A percentile compares a stretch with the other conserved stretches of the same genome.
Conservation (phyloP, 2,888 invertebrate genomes). For the Mesochorus sp. region DNA sequence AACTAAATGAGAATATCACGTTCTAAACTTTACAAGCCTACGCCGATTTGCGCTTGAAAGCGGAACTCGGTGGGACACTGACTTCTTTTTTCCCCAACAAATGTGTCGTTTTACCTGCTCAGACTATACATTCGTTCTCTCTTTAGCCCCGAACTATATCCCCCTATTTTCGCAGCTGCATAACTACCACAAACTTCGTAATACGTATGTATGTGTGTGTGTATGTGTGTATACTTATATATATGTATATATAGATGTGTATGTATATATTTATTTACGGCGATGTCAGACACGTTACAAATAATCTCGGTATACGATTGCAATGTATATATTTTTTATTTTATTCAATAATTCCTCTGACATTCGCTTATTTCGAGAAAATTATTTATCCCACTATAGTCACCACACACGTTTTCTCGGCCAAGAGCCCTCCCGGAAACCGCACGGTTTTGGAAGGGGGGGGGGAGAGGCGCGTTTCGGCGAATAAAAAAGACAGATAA, state of each 20-base stretch:
- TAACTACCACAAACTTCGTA: conserved; percentile 37
- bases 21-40: conserved; percentile 64
- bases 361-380: conserved; percentile 39
- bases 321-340: conserved; percentile 69
- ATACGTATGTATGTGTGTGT: conserved; percentile 26
- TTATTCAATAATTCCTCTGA: conserved; percentile 25
- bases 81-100: background rate
- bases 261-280: too few relatives aligned
- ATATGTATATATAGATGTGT: too few relatives aligned
- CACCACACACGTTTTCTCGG: conserved; percentile 65
- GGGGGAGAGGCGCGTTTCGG: too few relatives aligned
- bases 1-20: conserved; percentile 53
- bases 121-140: conserved; percentile 33
- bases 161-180: conserved; percentile 60
- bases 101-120: conserved; percentile 20
- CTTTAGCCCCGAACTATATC: conserved; percentile 24
- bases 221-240: too few relatives aligned
- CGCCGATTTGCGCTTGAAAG: too few relatives aligned
- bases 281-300: conserved; percentile 36
- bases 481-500: too few relatives aligned
- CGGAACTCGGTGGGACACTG: background rate
- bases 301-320: conserved; percentile 71
- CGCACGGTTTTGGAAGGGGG: conserved; percentile 58
- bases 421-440: conserved; percentile 53
- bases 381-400: conserved; percentile 32